A percentile compares a stretch with the other conserved stretches of the same genome.
phyloP scores from a whole-genome alignment of 2,113 vertebrate genomes.

The Suncus etruscus region DNA sequence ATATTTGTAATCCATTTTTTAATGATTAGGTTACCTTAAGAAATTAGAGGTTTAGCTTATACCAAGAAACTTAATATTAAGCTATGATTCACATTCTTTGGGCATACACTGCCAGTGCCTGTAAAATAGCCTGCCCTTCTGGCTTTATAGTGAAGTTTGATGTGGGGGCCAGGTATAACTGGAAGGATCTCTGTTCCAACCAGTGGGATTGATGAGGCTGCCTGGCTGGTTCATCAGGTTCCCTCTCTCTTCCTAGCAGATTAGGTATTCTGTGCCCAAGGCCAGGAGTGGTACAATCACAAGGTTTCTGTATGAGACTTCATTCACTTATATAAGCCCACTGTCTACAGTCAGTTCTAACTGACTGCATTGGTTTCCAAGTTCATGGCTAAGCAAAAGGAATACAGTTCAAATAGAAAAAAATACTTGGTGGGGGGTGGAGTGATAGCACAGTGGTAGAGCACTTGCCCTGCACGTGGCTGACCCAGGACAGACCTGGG shows the following conservation, averaged over 20 bases:
- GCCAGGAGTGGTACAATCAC: neutral
- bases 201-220: neutral
- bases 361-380: conserved; percentile 9
- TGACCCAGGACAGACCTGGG: no score
- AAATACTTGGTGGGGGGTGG: no score
- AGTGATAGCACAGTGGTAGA: no score
- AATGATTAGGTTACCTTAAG: conserved; percentile 56
- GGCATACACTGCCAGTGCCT: neutral
- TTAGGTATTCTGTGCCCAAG: conserved; percentile 4
- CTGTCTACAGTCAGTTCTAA: conserved; percentile 30
- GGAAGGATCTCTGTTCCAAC: neutral
- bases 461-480: no score
- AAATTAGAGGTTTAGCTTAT: conserved; percentile 56
- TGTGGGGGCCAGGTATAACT: neutral
- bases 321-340: neutral
- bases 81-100: neutral
- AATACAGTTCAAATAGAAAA: neutral
- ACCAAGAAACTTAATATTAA: conserved; percentile 60
- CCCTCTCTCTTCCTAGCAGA: neutral
- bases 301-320: neutral
- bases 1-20: conserved; percentile 24
- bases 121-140: neutral
- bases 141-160: conserved; percentile 32
- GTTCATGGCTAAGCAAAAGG: conserved; percentile 29
- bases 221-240: neutral